phyloP scores from a whole-genome alignment of 2,797 vertebrate species.

The Sternotherus odoratus region DNA sequence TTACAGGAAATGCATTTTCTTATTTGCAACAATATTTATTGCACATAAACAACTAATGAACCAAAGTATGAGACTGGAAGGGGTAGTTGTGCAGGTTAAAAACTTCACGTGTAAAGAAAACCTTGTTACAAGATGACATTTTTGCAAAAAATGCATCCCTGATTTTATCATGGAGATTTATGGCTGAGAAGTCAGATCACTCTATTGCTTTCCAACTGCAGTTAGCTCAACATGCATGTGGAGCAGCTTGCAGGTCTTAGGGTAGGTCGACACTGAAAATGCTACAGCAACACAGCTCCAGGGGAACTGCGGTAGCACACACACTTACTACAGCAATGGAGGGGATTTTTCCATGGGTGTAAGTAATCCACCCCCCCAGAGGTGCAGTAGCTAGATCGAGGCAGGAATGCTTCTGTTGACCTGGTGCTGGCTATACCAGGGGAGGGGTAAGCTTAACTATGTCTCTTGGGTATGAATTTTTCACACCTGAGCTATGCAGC shows the following conservation, averaged over 20 bases:
- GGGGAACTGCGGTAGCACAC: neutral
- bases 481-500: neutral
- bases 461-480: neutral
- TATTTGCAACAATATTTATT: slow-evolving; percentile 63
- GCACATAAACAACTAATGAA: slow-evolving; percentile 60
- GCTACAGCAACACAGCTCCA: neutral
- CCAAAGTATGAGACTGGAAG: neutral
- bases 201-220: neutral
- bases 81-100: slow-evolving; percentile 30
- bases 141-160: slow-evolving; percentile 53
- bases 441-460: neutral
- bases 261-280: neutral
- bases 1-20: slow-evolving; percentile 62
- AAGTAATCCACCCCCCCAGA: neutral
- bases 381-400: too few relatives aligned
- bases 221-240: neutral
- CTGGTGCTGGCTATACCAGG: neutral
- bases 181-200: neutral
- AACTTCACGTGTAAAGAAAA: slow-evolving; percentile 34
- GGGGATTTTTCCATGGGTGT: neutral
- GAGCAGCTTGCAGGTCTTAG: neutral
- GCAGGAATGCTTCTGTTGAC: neutral
- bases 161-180: slow-evolving; percentile 36
- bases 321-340: neutral
- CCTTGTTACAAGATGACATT: slow-evolving; percentile 30